Base-by-base conservation (phyloP, 2,113 vertebrate genomes). In the Istiophorus platypterus region DNA sequence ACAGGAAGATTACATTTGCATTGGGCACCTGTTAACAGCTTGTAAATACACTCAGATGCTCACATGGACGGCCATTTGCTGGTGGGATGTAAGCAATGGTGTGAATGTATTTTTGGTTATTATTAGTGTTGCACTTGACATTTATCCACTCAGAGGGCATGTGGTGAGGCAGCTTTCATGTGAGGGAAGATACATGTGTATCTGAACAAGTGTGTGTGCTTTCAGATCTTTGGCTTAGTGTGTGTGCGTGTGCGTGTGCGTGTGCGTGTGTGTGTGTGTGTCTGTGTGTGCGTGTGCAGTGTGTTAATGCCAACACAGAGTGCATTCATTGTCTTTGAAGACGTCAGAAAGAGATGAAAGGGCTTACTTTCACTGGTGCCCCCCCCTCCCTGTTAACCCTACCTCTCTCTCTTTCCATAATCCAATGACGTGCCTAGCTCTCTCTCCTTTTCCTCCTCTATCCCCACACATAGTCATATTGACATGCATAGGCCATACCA, bases 241-340 rank as follows among this genome's bases (percentile, higher is more conserved):
- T 63, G 76, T 75, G 73, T 75, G 73, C 13, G 62, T 68, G 87
- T 76, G 76, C 75, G 81, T 39, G 79, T 90, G 85, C 13, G 62
- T 68, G 87, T 76, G 76, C 75, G n/a, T n/a, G n/a, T n/a, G n/a
- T n/a, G n/a, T 49, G 72, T 56, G 77, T 58, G 74, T 6, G 65
- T 70, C 79, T 82, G 81, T 63, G 76, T 75, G 73, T 75, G 73
- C 13, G 62, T 68, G 87, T 76, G 76, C 75, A 57, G 81, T 39
- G 79, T 90, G 85, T 84, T 87, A 85, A 89, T 88, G 78, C 75
- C 85, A 89, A 84, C 86, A 79, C 62, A 76, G 37, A 69, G 88
- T 64, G 80, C 84, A 83, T 80, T 93, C 88, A 92, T 93, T 93
- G 93, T 93, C 93, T 95, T 94, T 94, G 93, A 95, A 94, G 91